A percentile compares a stretch with the other conserved stretches of the same genome.
These are phyloP conservation scores for Adelognathus sp. DNA, from an alignment of 2,888 invertebrate species.

Conservation along the genomic window DNA sequence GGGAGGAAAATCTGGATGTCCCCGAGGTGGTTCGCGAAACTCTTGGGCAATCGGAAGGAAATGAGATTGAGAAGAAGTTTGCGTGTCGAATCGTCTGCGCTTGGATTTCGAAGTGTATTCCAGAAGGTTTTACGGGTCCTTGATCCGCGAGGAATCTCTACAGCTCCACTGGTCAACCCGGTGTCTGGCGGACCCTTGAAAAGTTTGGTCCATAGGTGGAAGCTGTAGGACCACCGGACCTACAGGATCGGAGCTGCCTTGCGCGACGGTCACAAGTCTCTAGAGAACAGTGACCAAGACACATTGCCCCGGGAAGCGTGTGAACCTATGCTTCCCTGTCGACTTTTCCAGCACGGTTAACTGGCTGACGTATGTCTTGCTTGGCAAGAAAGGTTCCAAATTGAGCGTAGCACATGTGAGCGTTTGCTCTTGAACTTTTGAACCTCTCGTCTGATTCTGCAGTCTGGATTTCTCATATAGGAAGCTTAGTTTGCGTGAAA, in stretches of 20 bases:
- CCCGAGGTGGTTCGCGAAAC: neutral
- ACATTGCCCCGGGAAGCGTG: constrained; percentile 36
- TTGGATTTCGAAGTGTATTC: neutral
- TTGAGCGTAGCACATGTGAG: constrained; percentile 17
- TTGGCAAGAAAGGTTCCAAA: constrained; percentile 60
- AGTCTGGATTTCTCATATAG: neutral
- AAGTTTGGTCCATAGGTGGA: constrained; percentile 18
- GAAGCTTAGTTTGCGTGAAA: too few relatives aligned
- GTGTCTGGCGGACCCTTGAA: constrained; percentile 35
- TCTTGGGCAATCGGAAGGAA: neutral
- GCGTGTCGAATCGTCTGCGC: neutral
- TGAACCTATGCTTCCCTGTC: neutral
- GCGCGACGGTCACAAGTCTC: constrained; percentile 43
- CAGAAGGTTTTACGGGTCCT: neutral
- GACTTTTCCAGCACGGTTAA: neutral
- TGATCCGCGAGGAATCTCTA: neutral
- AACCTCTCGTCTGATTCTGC: neutral
- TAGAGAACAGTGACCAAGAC: constrained; percentile 62
- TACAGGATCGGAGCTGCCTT: constrained; percentile 31
- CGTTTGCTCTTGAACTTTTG: neutral
- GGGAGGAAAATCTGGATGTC: constrained; percentile 1
- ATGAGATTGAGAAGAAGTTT: neutral
- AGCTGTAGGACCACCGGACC: constrained; percentile 1
- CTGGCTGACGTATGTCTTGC: constrained; percentile 51
- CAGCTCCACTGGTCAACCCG: constrained; percentile 19